Percentiles rank a stretch among this genome's conserved stretches.
Evolutionary conservation across 1,140 invertebrate species (phyloP).

Genomic region (Chironomus tepperi): DNA sequence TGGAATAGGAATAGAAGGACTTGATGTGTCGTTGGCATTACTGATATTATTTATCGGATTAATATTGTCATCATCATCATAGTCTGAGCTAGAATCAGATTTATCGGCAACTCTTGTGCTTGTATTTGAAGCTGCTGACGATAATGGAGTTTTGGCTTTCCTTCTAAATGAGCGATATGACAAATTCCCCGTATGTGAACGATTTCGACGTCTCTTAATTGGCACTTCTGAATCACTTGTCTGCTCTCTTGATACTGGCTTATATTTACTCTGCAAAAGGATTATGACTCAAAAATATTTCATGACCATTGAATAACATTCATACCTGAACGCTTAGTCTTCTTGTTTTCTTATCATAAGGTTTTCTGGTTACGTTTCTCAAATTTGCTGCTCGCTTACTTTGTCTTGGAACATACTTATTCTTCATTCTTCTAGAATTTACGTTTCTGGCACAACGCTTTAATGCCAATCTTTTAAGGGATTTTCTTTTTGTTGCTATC

Average conservation of each 20-base stretch:
- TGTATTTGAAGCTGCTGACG: slow-evolving; percentile 1
- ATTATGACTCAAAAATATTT: neutral
- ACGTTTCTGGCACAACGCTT: slow-evolving; percentile 28
- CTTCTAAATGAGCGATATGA: slow-evolving; percentile 21
- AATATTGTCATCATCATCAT: slow-evolving; percentile 26
- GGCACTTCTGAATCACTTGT: neutral
- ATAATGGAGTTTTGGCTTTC: neutral
- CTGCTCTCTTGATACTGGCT: slow-evolving; percentile 9
- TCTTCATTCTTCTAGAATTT: slow-evolving; percentile 19
- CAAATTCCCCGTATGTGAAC: neutral
- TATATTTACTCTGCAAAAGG: neutral
- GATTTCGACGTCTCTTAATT: slow-evolving; percentile 14
- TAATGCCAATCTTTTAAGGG: slow-evolving; percentile 35
- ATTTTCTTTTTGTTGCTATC: slow-evolving; percentile 37
- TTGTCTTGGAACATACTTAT: slow-evolving; percentile 1
- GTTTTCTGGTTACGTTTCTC: neutral
- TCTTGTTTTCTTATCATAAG: slow-evolving; percentile 6
- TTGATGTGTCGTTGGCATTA: slow-evolving; percentile 16
- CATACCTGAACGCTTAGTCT: neutral
- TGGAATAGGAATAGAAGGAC: neutral
- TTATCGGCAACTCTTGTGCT: slow-evolving; percentile 14
- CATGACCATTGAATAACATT: neutral
- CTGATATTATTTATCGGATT: neutral
- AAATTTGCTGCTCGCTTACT: neutral
- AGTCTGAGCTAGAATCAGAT: slow-evolving; percentile 22